Evolutionary conservation across 2,113 vertebrate genomes (phyloP).

Genomic region (Bubo bubo): DNA sequence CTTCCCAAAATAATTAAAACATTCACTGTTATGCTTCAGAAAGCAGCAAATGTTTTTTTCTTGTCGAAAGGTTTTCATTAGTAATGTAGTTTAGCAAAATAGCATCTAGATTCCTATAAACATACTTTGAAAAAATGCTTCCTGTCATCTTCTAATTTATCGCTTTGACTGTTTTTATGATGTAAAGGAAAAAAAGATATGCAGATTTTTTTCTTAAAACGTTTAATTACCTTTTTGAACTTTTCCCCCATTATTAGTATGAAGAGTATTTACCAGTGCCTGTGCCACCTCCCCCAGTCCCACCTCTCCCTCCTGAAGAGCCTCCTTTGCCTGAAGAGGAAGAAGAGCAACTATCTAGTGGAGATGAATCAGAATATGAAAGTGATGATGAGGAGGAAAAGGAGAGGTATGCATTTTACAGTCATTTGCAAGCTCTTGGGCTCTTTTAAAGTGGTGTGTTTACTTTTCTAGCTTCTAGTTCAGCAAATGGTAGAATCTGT

Average conservation of each 20-base stretch:
- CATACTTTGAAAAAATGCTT: neutral
- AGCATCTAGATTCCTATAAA: neutral
- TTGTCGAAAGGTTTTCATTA: neutral
- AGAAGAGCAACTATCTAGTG: constrained; percentile 76
- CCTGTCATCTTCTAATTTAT: neutral
- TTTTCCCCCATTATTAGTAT: constrained; percentile 74
- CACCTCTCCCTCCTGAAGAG: constrained; percentile 87
- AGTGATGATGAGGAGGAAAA: constrained; percentile 91
- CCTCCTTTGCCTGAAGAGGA: constrained; percentile 90
- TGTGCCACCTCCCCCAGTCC: constrained; percentile 80
- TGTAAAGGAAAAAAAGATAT: neutral
- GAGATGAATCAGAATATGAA: constrained; percentile 92
- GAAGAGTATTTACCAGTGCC: constrained; percentile 79
- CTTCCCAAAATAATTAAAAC: neutral
- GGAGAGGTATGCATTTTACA: constrained; percentile 80
- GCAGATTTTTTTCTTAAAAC: neutral
- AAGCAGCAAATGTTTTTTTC: neutral
- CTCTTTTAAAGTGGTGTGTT: neutral
- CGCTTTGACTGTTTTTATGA: neutral
- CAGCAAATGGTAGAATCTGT: neutral
- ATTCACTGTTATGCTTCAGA: neutral
- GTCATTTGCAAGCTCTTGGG: neutral
- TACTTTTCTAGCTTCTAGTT: neutral
- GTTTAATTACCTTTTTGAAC: neutral
- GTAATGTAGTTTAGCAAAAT: neutral